phyloP scores from a whole-genome alignment of 1,140 invertebrate species.

The Halictus rubicundus region DNA sequence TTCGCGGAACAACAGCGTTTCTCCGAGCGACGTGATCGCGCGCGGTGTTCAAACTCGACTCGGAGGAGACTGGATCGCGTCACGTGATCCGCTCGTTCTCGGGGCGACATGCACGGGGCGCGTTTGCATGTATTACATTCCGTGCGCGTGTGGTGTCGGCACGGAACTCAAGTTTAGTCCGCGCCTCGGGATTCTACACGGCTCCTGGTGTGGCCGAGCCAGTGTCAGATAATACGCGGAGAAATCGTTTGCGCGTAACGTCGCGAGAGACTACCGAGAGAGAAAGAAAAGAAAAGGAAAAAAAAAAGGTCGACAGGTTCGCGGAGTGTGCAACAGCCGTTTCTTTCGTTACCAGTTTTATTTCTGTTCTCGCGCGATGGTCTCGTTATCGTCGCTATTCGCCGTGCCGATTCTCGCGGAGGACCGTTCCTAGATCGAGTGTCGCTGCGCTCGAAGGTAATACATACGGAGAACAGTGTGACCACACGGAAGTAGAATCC shows the following conservation, averaged over 20 bases:
- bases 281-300: too few relatives aligned
- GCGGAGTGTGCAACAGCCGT: background rate
- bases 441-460: conserved; percentile 27
- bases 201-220: conserved; percentile 41
- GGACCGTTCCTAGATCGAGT: conserved; percentile 28
- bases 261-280: background rate
- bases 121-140: conserved; percentile 36
- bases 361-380: background rate
- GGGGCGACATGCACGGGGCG: conserved; percentile 35
- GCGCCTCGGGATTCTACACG: conserved; percentile 57
- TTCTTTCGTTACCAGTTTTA: background rate
- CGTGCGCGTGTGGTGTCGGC: conserved; percentile 41
- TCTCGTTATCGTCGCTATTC: conserved; percentile 24
- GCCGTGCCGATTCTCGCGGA: conserved; percentile 13
- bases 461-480: conserved; percentile 6
- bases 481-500: conserved; percentile 10
- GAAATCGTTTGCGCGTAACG: conserved; percentile 25
- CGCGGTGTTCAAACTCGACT: conserved; percentile 18
- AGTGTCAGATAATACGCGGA: conserved; percentile 13
- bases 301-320: background rate
- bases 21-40: background rate
- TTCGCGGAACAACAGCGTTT: background rate
- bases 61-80: background rate
- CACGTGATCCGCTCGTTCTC: conserved; percentile 43
- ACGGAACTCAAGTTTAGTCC: conserved; percentile 52